Percentiles rank a stretch among this genome's conserved stretches.
Evolutionary conservation across 2,797 vertebrate species (phyloP).

Genomic region (Acipenser oxyrinchus): DNA sequence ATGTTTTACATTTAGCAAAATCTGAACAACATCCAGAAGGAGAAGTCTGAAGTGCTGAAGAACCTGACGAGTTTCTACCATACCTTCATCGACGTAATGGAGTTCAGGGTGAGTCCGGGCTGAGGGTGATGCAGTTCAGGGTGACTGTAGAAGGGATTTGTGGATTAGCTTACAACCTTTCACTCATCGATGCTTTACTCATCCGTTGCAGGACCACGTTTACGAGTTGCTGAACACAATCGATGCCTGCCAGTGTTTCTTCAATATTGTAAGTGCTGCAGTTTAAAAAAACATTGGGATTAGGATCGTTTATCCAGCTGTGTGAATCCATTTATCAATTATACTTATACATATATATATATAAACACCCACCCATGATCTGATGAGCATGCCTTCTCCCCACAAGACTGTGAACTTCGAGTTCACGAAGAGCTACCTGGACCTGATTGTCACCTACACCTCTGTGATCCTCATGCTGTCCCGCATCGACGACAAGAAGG

Average conservation of each 20-base stretch:
- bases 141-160: too few species aligned
- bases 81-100: slow-evolving; percentile 86
- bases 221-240: slow-evolving; percentile 90
- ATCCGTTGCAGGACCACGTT: slow-evolving; percentile 73
- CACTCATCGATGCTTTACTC: too few species aligned
- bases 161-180: too few species aligned
- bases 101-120: slow-evolving; percentile 77
- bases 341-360: too few species aligned
- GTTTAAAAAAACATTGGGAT: background rate
- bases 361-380: background rate
- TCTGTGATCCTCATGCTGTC: slow-evolving; percentile 79
- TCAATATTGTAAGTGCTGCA: slow-evolving; percentile 77
- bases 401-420: slow-evolving; percentile 78
- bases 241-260: slow-evolving; percentile 83
- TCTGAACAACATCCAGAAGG: slow-evolving; percentile 73
- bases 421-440: slow-evolving; percentile 84
- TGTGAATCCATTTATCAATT: background rate
- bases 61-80: slow-evolving; percentile 68
- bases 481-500: slow-evolving; percentile 80
- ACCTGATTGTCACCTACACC: slow-evolving; percentile 80
- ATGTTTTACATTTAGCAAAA: slow-evolving; percentile 57
- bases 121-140: background rate
- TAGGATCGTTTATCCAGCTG: background rate
- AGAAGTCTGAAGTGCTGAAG: slow-evolving; percentile 68
- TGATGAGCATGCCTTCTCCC: background rate